Base-by-base conservation (phyloP, 2,797 vertebrate genomes). In the Eulemur albifrons region DNA sequence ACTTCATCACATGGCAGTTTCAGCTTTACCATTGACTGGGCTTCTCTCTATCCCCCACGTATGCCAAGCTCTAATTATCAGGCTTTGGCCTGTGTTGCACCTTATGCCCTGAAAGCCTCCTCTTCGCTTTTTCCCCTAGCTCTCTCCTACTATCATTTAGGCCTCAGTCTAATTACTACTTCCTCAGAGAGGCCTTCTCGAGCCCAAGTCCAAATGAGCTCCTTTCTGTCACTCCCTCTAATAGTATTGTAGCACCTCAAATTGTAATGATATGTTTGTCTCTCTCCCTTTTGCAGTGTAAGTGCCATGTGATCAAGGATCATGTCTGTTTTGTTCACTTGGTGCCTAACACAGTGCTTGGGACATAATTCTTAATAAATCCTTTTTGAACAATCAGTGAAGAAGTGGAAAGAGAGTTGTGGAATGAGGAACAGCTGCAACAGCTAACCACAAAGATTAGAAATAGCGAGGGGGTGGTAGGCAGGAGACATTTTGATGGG, bases 401-500 rank as follows among this genome's bases (percentile, higher is more conserved):
- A 85, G 73, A 83, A 20, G 69, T 27, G 14, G 73, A 76, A 92
- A 82, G 25, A 84, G 91, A 82, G 86, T 63, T 72, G 9, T 61
- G 27, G 23, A 59, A 83, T 87, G n/a, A 76, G 83, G 73, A 96
- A 70, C 21, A 97, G 75, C 25, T 54, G 35, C 45, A 70, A 27
- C 35, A 50, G 54, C 61, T 77, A 84, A 81, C 65, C 48, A 7
- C 3, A 73, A 72, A 76, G 70, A 57, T 95, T 54, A 67, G 93
- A 84, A 90, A 21, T 30, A 17, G 59, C 1, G 5, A 65, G 48
- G 73, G 70, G 21, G 20, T 30, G 40, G 52, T 92, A 77, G 67
- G 23, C 35, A 30, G 40, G 7, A 80, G 77, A 17, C 45, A 21
- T 48, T 83, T 20, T 72, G 32, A 25, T 43, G 27, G 17, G 10